These are phyloP conservation scores for Eledona agricola DNA, from an alignment of 2,888 invertebrate species.

Conservation along the genomic window DNA sequence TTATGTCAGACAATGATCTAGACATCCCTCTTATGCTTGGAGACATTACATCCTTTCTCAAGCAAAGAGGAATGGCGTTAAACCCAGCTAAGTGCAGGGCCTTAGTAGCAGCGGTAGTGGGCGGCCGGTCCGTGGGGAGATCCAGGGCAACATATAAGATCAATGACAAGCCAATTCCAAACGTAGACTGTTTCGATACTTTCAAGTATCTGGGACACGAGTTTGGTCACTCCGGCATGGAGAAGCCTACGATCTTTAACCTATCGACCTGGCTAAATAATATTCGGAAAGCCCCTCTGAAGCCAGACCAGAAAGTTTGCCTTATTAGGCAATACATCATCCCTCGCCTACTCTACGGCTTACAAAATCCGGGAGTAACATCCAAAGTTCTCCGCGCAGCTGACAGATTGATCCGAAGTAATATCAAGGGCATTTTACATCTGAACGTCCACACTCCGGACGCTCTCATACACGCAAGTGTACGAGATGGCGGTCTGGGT, in stretches of 20 bases:
- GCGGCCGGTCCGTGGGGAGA: no score
- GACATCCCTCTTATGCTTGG: conserved; percentile 10
- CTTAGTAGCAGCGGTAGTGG: not conserved
- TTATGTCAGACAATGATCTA: conserved; percentile 8
- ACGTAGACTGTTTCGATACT: no score
- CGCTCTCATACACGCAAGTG: conserved; percentile 4
- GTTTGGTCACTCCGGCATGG: conserved; percentile 30
- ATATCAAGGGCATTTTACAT: conserved; percentile 2
- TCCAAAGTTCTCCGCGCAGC: conserved; percentile 13
- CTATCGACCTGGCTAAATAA: conserved; percentile 45
- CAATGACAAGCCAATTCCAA: no score
- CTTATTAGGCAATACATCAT: conserved; percentile 52
- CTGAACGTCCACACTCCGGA: conserved; percentile 18
- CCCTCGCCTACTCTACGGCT: conserved; percentile 52
- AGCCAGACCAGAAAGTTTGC: conserved; percentile 58
- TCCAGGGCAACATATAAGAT: no score
- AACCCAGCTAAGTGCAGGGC: conserved; percentile 22
- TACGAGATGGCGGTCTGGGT: conserved; percentile 48
- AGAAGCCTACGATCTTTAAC: conserved; percentile 31
- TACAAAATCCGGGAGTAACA: conserved; percentile 50
- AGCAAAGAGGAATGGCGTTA: conserved; percentile 6
- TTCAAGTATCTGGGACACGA: conserved; percentile 38
- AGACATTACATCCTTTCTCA: conserved; percentile 9
- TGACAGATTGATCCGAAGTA: conserved; percentile 6
- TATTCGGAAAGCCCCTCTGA: conserved; percentile 52